These are phyloP conservation scores for Drosophila nikananu DNA, from an alignment of 1,140 invertebrate species.

Conservation along the genomic window DNA sequence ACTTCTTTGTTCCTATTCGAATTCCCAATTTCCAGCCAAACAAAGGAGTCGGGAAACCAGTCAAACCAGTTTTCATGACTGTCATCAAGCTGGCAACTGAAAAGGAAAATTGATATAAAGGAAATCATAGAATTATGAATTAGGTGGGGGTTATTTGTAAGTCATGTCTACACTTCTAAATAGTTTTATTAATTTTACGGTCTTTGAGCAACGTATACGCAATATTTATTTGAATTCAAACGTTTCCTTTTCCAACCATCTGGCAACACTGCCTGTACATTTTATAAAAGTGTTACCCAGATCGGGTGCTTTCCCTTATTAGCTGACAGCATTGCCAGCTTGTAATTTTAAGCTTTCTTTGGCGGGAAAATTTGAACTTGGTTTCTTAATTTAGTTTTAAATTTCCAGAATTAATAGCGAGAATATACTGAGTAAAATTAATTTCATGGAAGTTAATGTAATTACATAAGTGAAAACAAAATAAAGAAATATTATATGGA, in stretches of 20 bases:
- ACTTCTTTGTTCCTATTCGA: slow-evolving; percentile 40
- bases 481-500: no score
- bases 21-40: slow-evolving; percentile 10
- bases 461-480: no score
- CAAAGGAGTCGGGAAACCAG: slow-evolving; percentile 49
- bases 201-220: not conserved
- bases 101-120: not conserved
- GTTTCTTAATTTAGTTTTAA: not conserved
- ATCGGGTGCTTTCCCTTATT: not conserved
- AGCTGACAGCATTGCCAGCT: slow-evolving; percentile 11
- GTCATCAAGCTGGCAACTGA: not conserved
- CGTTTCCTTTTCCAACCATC: not conserved
- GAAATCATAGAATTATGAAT: not conserved
- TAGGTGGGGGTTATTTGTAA: not conserved
- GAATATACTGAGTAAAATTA: no score
- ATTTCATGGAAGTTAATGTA: no score
- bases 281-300: not conserved
- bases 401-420: no score
- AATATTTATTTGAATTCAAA: slow-evolving; percentile 22
- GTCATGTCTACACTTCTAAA: not conserved
- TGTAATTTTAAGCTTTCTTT: not conserved
- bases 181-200: not conserved
- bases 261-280: not conserved
- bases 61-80: slow-evolving; percentile 51
- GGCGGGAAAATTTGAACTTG: slow-evolving; percentile 1